Evolutionary conservation across 2,113 vertebrate species (phyloP).

Genomic region (Clarias gariepinus): DNA sequence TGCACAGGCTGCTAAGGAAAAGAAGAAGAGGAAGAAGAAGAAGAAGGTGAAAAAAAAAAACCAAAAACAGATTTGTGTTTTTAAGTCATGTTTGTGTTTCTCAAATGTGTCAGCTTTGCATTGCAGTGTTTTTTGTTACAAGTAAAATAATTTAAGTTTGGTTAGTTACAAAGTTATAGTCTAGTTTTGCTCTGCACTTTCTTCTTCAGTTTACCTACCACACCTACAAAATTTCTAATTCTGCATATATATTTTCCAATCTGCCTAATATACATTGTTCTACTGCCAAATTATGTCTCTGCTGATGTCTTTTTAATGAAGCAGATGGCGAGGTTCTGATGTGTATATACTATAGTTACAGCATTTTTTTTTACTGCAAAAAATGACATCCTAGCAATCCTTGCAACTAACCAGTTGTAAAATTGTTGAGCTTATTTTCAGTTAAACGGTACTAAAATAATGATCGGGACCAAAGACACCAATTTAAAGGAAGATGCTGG

Average conservation of each 20-base stretch:
- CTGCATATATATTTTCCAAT: not conserved
- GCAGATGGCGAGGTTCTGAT: not conserved
- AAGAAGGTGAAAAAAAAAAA: constrained; percentile 77
- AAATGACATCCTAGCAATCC: too few species aligned
- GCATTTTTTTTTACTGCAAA: not conserved
- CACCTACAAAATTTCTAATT: not conserved
- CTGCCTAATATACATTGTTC: not conserved
- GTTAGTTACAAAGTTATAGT: not conserved
- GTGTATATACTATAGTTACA: not conserved
- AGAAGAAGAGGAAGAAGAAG: constrained; percentile 89
- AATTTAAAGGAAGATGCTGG: not conserved
- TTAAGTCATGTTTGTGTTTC: not conserved
- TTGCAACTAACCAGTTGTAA: too few species aligned
- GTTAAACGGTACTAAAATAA: too few species aligned
- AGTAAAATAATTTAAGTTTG: not conserved
- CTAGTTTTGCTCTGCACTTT: not conserved
- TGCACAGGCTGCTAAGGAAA: constrained; percentile 96
- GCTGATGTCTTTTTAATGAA: not conserved
- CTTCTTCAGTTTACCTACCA: not conserved
- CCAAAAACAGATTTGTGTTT: too few species aligned
- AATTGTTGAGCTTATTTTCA: too few species aligned
- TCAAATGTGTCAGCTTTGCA: not conserved
- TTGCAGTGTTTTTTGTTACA: not conserved
- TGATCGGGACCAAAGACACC: not conserved
- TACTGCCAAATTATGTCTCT: not conserved